Conservation (phyloP, 1,140 invertebrate genomes). For the Laupala kohalensis region DNA sequence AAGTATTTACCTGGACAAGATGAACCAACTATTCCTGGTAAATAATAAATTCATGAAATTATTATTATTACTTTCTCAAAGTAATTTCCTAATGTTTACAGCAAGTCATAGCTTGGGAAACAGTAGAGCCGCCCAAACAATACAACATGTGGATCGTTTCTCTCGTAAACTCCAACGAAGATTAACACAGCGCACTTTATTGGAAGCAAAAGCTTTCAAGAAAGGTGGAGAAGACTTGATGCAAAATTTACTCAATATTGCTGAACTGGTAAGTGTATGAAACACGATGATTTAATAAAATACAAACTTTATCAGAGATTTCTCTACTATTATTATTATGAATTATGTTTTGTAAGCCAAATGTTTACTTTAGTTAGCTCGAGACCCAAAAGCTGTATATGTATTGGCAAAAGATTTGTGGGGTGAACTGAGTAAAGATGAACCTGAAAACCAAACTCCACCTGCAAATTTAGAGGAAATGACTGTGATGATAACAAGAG, state of each 20-base stretch:
- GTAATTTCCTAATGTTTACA: too few relatives aligned
- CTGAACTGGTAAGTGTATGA: conserved; percentile 49
- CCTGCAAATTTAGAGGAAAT: conserved; percentile 61
- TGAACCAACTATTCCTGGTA: conserved; percentile 16
- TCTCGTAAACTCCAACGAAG: conserved; percentile 52
- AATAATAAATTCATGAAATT: too few relatives aligned
- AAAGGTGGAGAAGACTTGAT: conserved; percentile 65
- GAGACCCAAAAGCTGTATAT: conserved; percentile 58
- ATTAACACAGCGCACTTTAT: conserved; percentile 54
- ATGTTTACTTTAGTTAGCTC: conserved; percentile 41
- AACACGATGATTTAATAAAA: conserved; percentile 14
- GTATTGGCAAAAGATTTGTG: conserved; percentile 57
- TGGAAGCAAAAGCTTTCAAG: conserved; percentile 59
- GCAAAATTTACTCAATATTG: conserved; percentile 56
- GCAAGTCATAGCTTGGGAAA: neutral
- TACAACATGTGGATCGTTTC: conserved; percentile 58
- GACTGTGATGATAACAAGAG: conserved; percentile 53
- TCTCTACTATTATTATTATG: neutral
- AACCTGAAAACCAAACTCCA: conserved; percentile 68
- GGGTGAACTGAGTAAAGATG: conserved; percentile 51
- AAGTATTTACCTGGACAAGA: conserved; percentile 57
- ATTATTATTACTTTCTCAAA: too few relatives aligned
- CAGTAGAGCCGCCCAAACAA: conserved; percentile 35
- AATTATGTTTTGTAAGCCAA: too few relatives aligned
- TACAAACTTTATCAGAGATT: too few relatives aligned